Evolutionary conservation across 2,113 vertebrate genomes (phyloP).

Genomic region (Oryzias curvinotus): DNA sequence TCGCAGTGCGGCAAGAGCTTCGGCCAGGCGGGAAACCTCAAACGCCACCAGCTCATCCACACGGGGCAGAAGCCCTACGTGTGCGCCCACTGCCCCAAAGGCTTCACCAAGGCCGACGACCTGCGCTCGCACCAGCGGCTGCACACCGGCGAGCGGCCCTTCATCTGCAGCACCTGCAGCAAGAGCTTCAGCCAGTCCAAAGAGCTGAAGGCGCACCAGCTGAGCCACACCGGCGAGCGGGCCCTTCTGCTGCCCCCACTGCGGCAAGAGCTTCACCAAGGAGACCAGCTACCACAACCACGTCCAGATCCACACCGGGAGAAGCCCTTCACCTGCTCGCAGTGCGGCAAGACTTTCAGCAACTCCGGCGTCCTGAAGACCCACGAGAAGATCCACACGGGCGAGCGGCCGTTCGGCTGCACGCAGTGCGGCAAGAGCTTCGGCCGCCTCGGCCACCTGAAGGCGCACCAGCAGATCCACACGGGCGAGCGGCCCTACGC

Average conservation of each 20-base stretch:
- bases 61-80: constrained; percentile 79
- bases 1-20: constrained; percentile 82
- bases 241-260: constrained; percentile 76
- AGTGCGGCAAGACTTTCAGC: constrained; percentile 80
- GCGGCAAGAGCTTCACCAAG: constrained; percentile 78
- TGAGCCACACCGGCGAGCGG: constrained; percentile 76
- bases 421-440: constrained; percentile 82
- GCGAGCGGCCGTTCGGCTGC: constrained; percentile 79
- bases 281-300: constrained; percentile 78
- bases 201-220: constrained; percentile 78
- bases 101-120: constrained; percentile 79
- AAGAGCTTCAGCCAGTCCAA: constrained; percentile 78
- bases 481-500: constrained; percentile 77
- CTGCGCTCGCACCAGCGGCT: constrained; percentile 79
- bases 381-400: constrained; percentile 81
- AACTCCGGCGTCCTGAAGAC: constrained; percentile 79
- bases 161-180: constrained; percentile 73
- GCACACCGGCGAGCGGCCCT: constrained; percentile 80
- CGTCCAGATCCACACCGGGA: constrained; percentile 76
- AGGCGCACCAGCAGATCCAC: constrained; percentile 83
- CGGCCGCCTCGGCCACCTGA: constrained; percentile 80
- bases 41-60: constrained; percentile 81
- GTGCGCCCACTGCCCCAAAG: constrained; percentile 80
- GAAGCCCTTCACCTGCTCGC: constrained; percentile 74
- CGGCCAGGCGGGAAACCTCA: constrained; percentile 80